Base-by-base conservation (phyloP, 2,888 invertebrate genomes). In the Dicyrtoma fusca region DNA sequence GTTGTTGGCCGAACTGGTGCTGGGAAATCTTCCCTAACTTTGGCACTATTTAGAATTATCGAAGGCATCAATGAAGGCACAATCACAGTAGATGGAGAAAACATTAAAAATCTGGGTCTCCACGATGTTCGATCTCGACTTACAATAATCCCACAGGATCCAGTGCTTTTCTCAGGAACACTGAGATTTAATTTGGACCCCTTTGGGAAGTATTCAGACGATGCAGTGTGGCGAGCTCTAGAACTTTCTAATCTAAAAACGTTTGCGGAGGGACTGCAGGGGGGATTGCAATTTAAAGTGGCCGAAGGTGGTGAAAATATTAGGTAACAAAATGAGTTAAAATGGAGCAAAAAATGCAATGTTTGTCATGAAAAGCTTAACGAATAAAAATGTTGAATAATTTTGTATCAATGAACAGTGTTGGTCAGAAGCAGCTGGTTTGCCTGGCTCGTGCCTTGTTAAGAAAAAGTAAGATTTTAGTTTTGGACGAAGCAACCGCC, bases 41-140 rank as follows among this genome's bases (percentile, higher is more conserved):
- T 95, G 65, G 90, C 92, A 0, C 86, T 95, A 49, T 95, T 95
- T 87, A 91, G n/a, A n/a, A n/a, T n/a, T n/a, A n/a, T n/a, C n/a
- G n/a, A n/a, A n/a, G n/a, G n/a, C n/a, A n/a, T n/a, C 95, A 83
- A 92, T 95, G 80, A 91, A 78, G 95, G 95, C 47, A 87, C 88
- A 80, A 95, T 96, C 81, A 83, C 89, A 72, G 93, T 96, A 81
- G 95, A 95, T 85, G 91, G 89, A 64, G 85, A 92, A 65, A 91
- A 94, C 83, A 91, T 96, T 79, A 85, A 92, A 10, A 87, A 87
- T 61, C 86, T 96, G 81, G 95, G 95, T 19, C 87, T 96, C 57
- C 95, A 95, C 84, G 90, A 91, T 82, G 85, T 96, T 77, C 88
- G 95, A 73, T 90, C 92, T 10, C 88, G 91, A 77, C 87, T 95